Percentiles rank a stretch among this genome's conserved stretches.
Evolutionary conservation across 1,140 invertebrate species (phyloP).

Genomic region (Drosophila prosaltans): DNA sequence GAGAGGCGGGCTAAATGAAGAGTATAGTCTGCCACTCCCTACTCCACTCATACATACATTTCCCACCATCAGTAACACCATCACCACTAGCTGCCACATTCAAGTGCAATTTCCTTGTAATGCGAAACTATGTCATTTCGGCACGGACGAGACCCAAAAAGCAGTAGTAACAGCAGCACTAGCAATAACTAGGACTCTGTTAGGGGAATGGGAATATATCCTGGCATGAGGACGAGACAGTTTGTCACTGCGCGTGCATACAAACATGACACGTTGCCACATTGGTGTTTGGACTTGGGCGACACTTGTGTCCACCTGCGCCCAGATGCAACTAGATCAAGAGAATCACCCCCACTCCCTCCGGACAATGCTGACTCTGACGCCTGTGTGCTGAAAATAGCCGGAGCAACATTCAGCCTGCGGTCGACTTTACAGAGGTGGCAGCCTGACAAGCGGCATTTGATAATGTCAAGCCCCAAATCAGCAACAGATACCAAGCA

Average conservation of each 20-base stretch:
- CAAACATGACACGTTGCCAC: constrained; percentile 73
- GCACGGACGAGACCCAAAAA: constrained; percentile 54
- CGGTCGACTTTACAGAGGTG: constrained; percentile 29
- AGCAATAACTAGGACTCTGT: constrained; percentile 13
- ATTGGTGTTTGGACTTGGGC: constrained; percentile 49
- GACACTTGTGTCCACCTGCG: constrained; percentile 61
- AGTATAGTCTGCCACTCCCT: constrained; percentile 41
- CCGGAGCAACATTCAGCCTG: constrained; percentile 25
- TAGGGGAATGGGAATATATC: constrained; percentile 4
- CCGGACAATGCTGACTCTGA: not conserved
- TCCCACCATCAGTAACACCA: constrained; percentile 8
- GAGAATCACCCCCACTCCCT: constrained; percentile 30
- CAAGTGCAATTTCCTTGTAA: constrained; percentile 80
- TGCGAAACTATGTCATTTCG: constrained; percentile 78
- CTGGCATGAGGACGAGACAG: constrained; percentile 35
- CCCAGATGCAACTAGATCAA: constrained; percentile 43
- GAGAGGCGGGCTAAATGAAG: not conserved
- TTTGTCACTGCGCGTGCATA: constrained; percentile 45
- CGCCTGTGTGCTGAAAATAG: constrained; percentile 53
- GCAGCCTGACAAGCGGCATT: constrained; percentile 66
- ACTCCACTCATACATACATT: constrained; percentile 30
- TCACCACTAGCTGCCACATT: constrained; percentile 58
- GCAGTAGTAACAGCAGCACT: constrained; percentile 18
- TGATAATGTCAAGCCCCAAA: constrained; percentile 76
- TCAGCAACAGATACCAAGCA: constrained; percentile 65